These are phyloP conservation scores for Saccostrea echinata DNA, from an alignment of 1,140 invertebrate genomes.

Conservation along the genomic window DNA sequence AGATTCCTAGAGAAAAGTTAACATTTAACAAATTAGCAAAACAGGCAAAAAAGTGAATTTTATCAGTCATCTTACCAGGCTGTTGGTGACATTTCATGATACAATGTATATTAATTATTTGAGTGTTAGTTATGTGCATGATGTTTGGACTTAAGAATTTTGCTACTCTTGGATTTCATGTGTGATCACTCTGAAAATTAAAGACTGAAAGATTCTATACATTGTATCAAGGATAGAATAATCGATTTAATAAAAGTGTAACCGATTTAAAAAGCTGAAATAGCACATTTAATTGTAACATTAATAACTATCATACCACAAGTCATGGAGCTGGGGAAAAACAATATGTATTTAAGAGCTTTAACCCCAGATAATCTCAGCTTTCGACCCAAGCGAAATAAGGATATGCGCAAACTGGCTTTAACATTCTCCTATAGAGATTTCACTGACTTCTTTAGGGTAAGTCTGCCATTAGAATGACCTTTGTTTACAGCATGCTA, in stretches of 20 bases:
- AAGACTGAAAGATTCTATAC: too few relatives aligned
- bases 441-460: constrained; percentile 60
- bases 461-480: constrained; percentile 44
- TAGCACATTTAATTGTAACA: neutral
- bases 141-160: too few relatives aligned
- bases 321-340: constrained; percentile 47
- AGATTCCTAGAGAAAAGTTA: too few relatives aligned
- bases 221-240: neutral
- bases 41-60: too few relatives aligned
- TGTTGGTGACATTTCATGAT: too few relatives aligned
- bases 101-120: too few relatives aligned
- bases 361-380: constrained; percentile 53
- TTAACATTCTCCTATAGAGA: constrained; percentile 59
- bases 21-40: too few relatives aligned
- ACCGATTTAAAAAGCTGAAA: neutral
- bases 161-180: too few relatives aligned
- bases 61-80: too few relatives aligned
- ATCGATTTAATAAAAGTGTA: neutral
- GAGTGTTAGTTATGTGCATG: too few relatives aligned
- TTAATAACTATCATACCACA: neutral
- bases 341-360: constrained; percentile 51
- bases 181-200: too few relatives aligned
- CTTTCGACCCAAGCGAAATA: constrained; percentile 49
- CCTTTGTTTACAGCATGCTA: neutral
- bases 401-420: constrained; percentile 56